A percentile compares a stretch with the other conserved stretches of the same genome.
Evolutionary conservation across 2,113 vertebrate genomes (phyloP).

Genomic region (Jaculus jaculus): DNA sequence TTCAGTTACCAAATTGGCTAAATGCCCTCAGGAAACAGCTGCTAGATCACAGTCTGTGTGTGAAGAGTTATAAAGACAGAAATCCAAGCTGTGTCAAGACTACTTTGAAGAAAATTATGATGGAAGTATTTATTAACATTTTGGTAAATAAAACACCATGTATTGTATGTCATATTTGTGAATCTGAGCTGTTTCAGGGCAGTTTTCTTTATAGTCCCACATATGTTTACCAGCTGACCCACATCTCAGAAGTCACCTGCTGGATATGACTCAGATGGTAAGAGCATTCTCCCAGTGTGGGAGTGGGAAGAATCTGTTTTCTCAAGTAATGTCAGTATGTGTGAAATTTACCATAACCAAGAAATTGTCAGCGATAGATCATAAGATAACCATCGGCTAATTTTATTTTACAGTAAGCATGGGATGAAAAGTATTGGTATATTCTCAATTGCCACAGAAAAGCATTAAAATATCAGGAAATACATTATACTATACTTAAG

Average conservation of each 20-base stretch:
- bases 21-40: not conserved
- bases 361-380: slow-evolving; percentile 52
- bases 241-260: slow-evolving; percentile 47
- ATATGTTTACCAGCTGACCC: slow-evolving; percentile 69
- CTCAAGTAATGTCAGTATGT: slow-evolving; percentile 61
- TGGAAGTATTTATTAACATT: slow-evolving; percentile 67
- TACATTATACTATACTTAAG: not conserved
- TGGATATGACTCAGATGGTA: slow-evolving; percentile 50
- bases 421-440: slow-evolving; percentile 65
- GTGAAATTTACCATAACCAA: slow-evolving; percentile 63
- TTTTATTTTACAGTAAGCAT: slow-evolving; percentile 72
- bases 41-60: not conserved
- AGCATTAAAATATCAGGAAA: not conserved
- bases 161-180: not conserved
- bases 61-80: slow-evolving; percentile 39
- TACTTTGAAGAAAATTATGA: slow-evolving; percentile 68
- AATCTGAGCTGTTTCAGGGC: slow-evolving; percentile 69
- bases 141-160: slow-evolving; percentile 62
- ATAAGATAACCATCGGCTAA: slow-evolving; percentile 73
- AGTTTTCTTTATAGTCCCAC: slow-evolving; percentile 52
- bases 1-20: not conserved
- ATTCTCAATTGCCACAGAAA: not conserved
- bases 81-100: not conserved
- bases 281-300: slow-evolving; percentile 52
- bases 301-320: slow-evolving; percentile 62